Percentiles rank a stretch among this genome's conserved stretches.
These are phyloP conservation scores for Drosophila athabasca DNA, from an alignment of 1,140 invertebrate genomes.

Conservation along the genomic window DNA sequence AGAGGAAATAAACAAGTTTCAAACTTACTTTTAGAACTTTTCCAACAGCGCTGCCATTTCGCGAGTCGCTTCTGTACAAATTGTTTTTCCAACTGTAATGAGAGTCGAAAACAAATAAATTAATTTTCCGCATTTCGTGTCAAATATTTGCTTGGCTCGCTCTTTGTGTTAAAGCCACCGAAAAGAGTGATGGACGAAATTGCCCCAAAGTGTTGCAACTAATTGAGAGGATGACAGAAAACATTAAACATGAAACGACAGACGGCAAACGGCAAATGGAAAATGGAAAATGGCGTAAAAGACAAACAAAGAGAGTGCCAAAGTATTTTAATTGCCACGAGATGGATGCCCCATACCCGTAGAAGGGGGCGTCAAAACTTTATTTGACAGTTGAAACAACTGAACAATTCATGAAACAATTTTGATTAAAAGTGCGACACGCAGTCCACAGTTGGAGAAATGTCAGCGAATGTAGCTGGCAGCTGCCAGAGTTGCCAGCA, in stretches of 20 bases:
- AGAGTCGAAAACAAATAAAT: conserved; percentile 68
- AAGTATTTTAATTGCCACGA: conserved; percentile 80
- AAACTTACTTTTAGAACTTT: conserved; percentile 61
- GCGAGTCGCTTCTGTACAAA: conserved; percentile 32
- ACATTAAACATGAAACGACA: conserved; percentile 38
- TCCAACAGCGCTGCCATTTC: conserved; percentile 49
- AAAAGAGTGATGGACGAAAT: conserved; percentile 36
- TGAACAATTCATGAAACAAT: conserved; percentile 82
- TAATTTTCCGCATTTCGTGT: conserved; percentile 46
- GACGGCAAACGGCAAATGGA: conserved; percentile 27
- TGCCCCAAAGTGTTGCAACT: conserved; percentile 62
- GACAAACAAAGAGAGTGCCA: conserved; percentile 64
- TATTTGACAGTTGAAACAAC: conserved; percentile 77
- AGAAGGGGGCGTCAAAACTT: conserved; percentile 69
- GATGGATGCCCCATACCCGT: conserved; percentile 21
- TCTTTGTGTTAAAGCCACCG: conserved; percentile 17
- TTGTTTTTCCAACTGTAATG: conserved; percentile 69
- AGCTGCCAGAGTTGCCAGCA: conserved; percentile 43
- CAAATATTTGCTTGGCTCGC: conserved; percentile 54
- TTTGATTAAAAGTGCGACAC: conserved; percentile 77
- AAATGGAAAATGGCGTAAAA: conserved; percentile 23
- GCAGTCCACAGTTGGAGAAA: conserved; percentile 39
- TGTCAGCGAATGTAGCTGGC: conserved; percentile 47
- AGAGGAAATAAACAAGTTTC: conserved; percentile 3
- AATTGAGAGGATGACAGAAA: conserved; percentile 51